Conservation (phyloP, 2,888 invertebrate species). For the Archips crataeganus region DNA sequence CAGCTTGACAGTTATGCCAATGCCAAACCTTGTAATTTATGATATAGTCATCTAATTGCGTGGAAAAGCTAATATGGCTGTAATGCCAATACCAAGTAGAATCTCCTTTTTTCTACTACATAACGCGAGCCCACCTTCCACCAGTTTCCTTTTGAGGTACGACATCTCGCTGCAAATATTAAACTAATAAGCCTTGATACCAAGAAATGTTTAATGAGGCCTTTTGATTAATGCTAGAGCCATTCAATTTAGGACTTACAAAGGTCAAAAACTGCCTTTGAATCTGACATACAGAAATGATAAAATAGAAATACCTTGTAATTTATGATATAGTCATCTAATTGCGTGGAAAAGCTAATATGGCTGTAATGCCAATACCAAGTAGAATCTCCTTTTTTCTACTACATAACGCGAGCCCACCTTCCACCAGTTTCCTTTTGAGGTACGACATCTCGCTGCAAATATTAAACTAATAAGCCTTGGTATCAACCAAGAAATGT, state of each 20-base stretch:
- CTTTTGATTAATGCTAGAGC: conserved; percentile 15
- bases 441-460: conserved; percentile 16
- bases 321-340: background rate
- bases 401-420: conserved; percentile 6
- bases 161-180: conserved; percentile 14
- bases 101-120: conserved; percentile 11
- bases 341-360: background rate
- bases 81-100: background rate
- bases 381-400: conserved; percentile 10
- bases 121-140: background rate
- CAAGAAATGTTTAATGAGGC: conserved; percentile 31
- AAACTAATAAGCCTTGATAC: conserved; percentile 25
- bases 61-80: background rate
- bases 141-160: conserved; percentile 17
- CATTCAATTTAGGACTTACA: no score
- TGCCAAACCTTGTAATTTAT: background rate
- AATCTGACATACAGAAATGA: no score
- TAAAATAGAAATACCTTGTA: no score
- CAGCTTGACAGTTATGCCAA: no score
- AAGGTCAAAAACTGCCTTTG: no score
- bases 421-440: conserved; percentile 8
- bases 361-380: background rate
- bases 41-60: background rate
- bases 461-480: conserved; percentile 28
- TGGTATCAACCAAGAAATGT: conserved; percentile 16